These are phyloP conservation scores for Psophia crepitans DNA, from an alignment of 2,113 vertebrate genomes.

Conservation along the genomic window DNA sequence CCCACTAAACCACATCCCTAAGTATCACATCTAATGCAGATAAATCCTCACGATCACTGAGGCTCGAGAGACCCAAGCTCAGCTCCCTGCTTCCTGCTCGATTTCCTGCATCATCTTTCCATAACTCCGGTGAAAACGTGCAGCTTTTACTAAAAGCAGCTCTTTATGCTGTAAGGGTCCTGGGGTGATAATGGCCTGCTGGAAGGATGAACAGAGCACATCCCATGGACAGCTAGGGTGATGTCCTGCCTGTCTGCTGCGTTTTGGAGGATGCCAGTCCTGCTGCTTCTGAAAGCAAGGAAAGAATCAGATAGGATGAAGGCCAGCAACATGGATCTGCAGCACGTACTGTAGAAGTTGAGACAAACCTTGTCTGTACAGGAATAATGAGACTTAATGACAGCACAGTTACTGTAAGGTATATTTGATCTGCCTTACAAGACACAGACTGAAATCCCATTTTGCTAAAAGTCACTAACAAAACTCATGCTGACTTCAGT, in stretches of 20 bases:
- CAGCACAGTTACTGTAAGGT: not conserved
- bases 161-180: not conserved
- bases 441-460: not conserved
- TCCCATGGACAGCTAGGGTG: fast-evolving
- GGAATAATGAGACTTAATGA: not conserved
- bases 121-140: not conserved
- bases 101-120: not conserved
- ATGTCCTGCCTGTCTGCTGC: fast-evolving
- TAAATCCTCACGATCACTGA: not conserved
- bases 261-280: not conserved
- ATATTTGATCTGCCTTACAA: not conserved
- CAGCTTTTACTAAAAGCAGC: not conserved
- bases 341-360: fast-evolving
- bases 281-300: not conserved
- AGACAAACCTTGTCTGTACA: not conserved
- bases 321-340: not conserved
- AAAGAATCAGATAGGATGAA: not conserved
- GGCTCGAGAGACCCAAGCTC: not conserved
- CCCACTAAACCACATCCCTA: no score
- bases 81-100: not conserved
- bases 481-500: not conserved
- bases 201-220: not conserved
- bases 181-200: not conserved
- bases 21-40: no score
- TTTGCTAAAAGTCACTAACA: not conserved